These are phyloP conservation scores for Momotus momota DNA, from an alignment of 2,797 vertebrate species.

Conservation along the genomic window DNA sequence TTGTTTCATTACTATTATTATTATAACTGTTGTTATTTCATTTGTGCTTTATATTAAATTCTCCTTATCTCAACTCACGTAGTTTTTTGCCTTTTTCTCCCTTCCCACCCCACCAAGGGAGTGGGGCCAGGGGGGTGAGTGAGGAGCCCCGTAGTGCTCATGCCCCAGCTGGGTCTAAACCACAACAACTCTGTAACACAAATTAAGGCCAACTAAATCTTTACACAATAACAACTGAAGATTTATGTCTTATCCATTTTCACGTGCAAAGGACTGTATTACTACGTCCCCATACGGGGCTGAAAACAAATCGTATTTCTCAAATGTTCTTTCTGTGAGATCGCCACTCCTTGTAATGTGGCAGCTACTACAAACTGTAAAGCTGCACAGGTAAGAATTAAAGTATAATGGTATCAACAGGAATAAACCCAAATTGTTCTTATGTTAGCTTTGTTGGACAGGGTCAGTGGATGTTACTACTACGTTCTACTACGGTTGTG, in stretches of 20 bases:
- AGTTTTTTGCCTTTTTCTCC: too few species aligned
- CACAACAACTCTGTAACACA: neutral
- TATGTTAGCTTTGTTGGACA: neutral
- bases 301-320: neutral
- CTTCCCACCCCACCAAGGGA: too few species aligned
- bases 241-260: neutral
- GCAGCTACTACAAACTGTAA: neutral
- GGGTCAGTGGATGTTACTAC: too few species aligned
- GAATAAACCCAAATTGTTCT: neutral
- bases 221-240: neutral
- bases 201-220: neutral
- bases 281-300: neutral
- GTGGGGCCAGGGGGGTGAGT: too few species aligned
- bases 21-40: too few species aligned
- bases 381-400: neutral
- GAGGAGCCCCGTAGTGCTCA: too few species aligned
- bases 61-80: too few species aligned
- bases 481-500: neutral
- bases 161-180: too few species aligned
- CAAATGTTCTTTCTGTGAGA: neutral
- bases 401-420: neutral
- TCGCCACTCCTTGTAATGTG: neutral
- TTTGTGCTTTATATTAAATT: too few species aligned
- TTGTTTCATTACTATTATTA: too few species aligned
- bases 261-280: fast-evolving